These are phyloP conservation scores for Oedothorax gibbosus DNA, from an alignment of 1,140 invertebrate genomes.

Conservation along the genomic window DNA sequence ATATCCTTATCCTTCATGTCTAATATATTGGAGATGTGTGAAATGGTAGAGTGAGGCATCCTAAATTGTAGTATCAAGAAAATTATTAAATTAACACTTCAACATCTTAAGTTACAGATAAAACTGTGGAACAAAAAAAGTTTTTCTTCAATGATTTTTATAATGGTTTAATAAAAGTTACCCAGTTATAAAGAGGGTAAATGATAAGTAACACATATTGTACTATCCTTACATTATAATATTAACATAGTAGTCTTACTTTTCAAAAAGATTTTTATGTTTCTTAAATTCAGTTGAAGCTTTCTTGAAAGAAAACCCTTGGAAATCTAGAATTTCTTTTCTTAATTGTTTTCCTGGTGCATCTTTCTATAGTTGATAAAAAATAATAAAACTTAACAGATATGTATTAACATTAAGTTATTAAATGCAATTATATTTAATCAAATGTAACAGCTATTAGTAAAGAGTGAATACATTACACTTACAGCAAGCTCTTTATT, in stretches of 20 bases:
- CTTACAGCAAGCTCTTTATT: slow-evolving; percentile 34
- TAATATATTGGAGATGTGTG: slow-evolving; percentile 24
- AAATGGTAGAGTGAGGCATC: slow-evolving; percentile 12
- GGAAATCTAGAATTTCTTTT: slow-evolving; percentile 21
- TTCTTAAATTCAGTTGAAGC: slow-evolving; percentile 29
- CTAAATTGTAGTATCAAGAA: not conserved
- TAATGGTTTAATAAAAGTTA: too few species aligned
- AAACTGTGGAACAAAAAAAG: not conserved
- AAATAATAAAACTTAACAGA: slow-evolving; percentile 2
- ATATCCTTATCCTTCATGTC: slow-evolving; percentile 33
- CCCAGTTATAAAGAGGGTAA: too few species aligned
- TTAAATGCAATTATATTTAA: not conserved
- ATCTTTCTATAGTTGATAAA: slow-evolving; percentile 7
- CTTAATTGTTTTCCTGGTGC: not conserved
- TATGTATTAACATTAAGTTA: not conserved
- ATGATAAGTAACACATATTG: too few species aligned
- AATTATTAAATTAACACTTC: not conserved
- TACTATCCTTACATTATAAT: not conserved
- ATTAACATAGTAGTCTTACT: slow-evolving; percentile 19
- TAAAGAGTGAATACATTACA: not conserved
- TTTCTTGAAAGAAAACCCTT: slow-evolving; percentile 33
- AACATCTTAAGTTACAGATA: not conserved
- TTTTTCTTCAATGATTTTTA: not conserved
- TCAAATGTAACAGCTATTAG: not conserved
- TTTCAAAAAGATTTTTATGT: not conserved